Evolutionary conservation across 1,140 invertebrate species (phyloP).

Genomic region (Mesaphorura yosii): DNA sequence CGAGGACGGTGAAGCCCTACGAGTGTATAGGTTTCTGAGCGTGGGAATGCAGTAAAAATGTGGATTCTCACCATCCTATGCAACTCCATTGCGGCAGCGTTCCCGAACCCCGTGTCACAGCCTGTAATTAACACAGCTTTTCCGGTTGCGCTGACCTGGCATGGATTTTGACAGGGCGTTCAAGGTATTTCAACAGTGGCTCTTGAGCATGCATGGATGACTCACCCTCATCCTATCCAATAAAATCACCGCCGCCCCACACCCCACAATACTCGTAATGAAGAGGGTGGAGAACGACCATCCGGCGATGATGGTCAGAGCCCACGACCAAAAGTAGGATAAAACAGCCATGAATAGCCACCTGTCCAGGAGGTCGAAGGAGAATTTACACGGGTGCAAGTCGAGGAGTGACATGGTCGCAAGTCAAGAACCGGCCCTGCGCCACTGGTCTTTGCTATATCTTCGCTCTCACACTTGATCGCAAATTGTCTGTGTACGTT

Average conservation of each 20-base stretch:
- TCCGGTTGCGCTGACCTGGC: constrained; percentile 36
- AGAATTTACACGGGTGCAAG: no score
- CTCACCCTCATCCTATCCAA: constrained; percentile 9
- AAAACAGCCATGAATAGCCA: no score
- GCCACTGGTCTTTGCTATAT: no score
- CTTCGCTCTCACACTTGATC: no score
- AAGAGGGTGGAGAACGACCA: constrained; percentile 8
- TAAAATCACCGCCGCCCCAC: constrained; percentile 6
- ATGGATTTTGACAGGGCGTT: not conserved
- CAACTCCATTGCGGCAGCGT: constrained; percentile 56
- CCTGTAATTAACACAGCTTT: constrained; percentile 74
- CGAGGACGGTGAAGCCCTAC: constrained; percentile 66
- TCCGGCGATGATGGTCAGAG: no score
- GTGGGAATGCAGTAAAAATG: not conserved
- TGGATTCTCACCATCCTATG: constrained; percentile 52
- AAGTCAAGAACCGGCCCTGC: no score
- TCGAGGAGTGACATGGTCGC: no score
- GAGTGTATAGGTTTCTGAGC: constrained; percentile 14
- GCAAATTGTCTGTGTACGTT: no score
- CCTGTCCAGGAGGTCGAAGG: no score
- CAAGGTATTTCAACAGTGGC: no score
- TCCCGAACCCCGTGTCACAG: constrained; percentile 65
- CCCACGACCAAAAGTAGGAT: no score
- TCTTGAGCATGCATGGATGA: not conserved
- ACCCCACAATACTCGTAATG: constrained; percentile 3